Conservation (phyloP, 2,797 vertebrate species). For the Acipenser transmontanus region DNA sequence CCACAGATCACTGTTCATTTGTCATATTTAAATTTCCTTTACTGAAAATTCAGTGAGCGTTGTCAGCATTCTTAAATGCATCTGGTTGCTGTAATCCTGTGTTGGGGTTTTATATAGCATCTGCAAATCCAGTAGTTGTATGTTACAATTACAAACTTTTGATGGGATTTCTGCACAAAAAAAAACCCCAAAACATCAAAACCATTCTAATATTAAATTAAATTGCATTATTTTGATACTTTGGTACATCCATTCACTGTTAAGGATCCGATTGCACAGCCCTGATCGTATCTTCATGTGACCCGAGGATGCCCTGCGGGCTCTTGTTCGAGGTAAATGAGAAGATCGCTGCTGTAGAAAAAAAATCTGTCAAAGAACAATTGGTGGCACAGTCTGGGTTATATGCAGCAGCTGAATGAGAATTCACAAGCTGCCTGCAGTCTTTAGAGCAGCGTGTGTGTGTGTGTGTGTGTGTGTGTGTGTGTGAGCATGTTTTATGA, state of each 20-base stretch:
- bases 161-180: too few relatives aligned
- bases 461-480: not conserved
- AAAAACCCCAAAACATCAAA: too few relatives aligned
- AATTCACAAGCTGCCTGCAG: not conserved
- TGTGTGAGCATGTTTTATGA: not conserved
- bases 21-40: too few relatives aligned
- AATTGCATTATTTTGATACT: too few relatives aligned
- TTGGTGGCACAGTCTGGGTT: not conserved
- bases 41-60: too few relatives aligned
- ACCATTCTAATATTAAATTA: too few relatives aligned
- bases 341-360: not conserved
- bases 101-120: too few relatives aligned
- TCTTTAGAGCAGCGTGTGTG: not conserved
- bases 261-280: conserved; percentile 2
- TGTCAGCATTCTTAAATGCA: too few relatives aligned
- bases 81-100: too few relatives aligned
- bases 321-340: not conserved
- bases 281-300: conserved; percentile 7
- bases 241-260: not conserved
- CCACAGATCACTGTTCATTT: too few relatives aligned
- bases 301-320: not conserved
- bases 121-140: too few relatives aligned
- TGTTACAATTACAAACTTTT: too few relatives aligned
- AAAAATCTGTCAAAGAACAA: conserved; percentile 4
- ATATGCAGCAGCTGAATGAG: not conserved